Percentiles rank a stretch among this genome's conserved stretches.
phyloP scores from a whole-genome alignment of 2,888 invertebrate species.

The Hydropsyche betteni region DNA sequence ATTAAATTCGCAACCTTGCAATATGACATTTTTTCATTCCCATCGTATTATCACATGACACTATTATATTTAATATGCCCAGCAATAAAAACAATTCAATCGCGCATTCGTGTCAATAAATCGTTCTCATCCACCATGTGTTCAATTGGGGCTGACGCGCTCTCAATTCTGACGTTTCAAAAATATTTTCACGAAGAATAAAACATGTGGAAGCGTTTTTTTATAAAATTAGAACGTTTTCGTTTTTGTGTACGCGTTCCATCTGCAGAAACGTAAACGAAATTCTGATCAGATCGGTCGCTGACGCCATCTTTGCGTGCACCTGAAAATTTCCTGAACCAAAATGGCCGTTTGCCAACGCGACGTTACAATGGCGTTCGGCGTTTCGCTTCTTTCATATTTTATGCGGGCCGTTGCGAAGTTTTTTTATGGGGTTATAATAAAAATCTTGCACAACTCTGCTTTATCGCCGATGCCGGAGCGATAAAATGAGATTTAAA shows the following conservation, averaged over 20 bases:
- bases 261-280: no score
- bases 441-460: background rate
- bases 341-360: constrained; percentile 11
- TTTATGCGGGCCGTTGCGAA: background rate
- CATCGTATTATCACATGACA: no score
- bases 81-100: no score
- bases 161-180: background rate
- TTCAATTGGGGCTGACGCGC: constrained; percentile 13
- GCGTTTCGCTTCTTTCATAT: constrained; percentile 1
- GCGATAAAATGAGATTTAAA: constrained; percentile 2
- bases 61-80: no score
- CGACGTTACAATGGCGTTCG: background rate
- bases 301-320: background rate
- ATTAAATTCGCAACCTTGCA: no score
- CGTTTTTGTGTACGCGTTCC: no score
- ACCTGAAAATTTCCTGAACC: constrained; percentile 3
- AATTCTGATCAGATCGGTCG: background rate
- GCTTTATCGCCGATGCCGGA: background rate
- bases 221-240: no score
- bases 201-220: no score
- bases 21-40: no score
- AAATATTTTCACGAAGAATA: no score
- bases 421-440: background rate
- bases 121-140: background rate
- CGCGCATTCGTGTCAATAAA: no score